A percentile compares a stretch with the other conserved stretches of the same genome.
Evolutionary conservation across 2,888 invertebrate species (phyloP).

Genomic region (Bruchidius siliquastri): DNA sequence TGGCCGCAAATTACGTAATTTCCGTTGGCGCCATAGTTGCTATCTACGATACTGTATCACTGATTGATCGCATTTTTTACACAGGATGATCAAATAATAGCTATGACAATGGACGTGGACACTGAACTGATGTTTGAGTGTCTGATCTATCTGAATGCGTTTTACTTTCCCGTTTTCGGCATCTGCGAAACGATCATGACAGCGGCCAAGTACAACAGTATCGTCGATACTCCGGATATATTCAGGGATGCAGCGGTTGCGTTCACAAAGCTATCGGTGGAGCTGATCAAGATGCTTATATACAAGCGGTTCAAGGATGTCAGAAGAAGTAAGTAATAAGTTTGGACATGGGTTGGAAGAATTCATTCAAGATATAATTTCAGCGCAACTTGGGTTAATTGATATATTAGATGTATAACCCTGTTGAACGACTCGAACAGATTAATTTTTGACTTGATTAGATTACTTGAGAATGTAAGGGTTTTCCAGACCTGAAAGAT

Average conservation of each 20-base stretch:
- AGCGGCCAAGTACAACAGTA: conserved; percentile 30
- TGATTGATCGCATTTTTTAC: not conserved
- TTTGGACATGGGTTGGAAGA: no score
- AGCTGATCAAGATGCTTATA: conserved; percentile 32
- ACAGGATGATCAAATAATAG: not conserved
- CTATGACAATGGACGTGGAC: conserved; percentile 29
- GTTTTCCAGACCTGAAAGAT: no score
- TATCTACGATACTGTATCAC: no score
- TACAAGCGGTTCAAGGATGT: conserved; percentile 32
- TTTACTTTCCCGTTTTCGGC: conserved; percentile 34
- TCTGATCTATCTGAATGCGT: conserved; percentile 34
- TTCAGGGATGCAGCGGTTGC: conserved; percentile 31
- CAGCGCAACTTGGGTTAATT: no score
- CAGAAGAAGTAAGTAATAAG: conserved; percentile 31
- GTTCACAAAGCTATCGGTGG: conserved; percentile 27
- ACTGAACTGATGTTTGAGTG: conserved; percentile 38
- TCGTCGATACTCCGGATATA: conserved; percentile 31
- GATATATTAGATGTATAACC: no score
- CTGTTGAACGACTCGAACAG: no score
- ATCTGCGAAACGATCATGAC: conserved; percentile 34
- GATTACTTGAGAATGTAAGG: no score
- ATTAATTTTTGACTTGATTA: no score
- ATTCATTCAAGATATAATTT: no score
- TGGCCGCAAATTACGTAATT: no score
- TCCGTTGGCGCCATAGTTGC: no score